Evolutionary conservation across 2,113 vertebrate genomes (phyloP), one percentile per base, ranked within the genome.

Genomic region (Rhinoderma darwinii): DNA sequence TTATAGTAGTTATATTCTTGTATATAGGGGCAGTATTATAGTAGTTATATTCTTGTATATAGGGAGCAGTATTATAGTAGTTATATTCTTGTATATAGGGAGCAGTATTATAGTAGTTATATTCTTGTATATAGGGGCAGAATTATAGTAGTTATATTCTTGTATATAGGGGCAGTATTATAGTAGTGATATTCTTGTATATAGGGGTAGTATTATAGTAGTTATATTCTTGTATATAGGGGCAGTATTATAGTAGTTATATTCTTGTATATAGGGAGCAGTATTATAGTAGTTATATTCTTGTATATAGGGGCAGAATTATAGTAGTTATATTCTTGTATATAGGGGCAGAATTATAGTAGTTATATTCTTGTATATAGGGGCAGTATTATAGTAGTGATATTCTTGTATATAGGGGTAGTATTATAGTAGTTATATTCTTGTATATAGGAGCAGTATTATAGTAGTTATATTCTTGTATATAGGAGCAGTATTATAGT

Each of bases 231-330:
- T 68, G 15, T 63, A 63, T 10, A 63, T 63, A 68, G 63, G 9
- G 15, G 63, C 30, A 68, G 63, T 68, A 68, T 68, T 68, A 68
- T 68, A 68, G 63, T 68, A 68, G 63, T 68, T 68, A 68, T 68
- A 68, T 68, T 68, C 63, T 68, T 68, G 63, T 68, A 68, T 15
- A 68, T 68, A 68, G n/a, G 63, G 63, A 35, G 27, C 25, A 68
- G 63, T 68, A 68, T 68, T 68, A 68, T 68, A 68, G 63, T 68
- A 68, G 63, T 68, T 68, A 35, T 68, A 68, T 35, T 68, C 63
- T 68, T 68, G 63, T 68, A 68, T 15, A 68, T 68, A 68, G 63
- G 63, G 35, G 27, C 27, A 63, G n/a, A n/a, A n/a, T n/a, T n/a
- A n/a, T n/a, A n/a, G n/a, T n/a, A n/a, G n/a, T n/a, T n/a, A n/a